These are phyloP conservation scores for Allophyes oxyacanthae DNA, from an alignment of 2,888 invertebrate genomes.

Conservation along the genomic window DNA sequence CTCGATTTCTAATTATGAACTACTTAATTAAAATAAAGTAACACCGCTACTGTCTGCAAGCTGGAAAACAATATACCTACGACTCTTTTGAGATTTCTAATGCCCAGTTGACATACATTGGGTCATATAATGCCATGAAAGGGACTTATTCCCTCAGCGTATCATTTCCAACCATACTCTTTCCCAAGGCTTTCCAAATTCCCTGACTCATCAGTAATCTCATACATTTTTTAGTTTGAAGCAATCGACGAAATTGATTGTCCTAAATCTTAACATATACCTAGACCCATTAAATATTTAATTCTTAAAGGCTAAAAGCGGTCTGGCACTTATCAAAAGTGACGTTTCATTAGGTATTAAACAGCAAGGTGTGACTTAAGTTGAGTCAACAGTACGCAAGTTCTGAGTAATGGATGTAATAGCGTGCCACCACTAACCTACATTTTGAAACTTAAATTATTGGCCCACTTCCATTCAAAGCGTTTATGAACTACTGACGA, in stretches of 20 bases:
- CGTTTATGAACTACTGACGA: slow-evolving; percentile 69
- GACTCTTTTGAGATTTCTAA: too few species aligned
- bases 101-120: too few species aligned
- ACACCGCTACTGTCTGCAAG: too few species aligned
- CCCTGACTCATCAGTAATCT: neutral
- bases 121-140: too few species aligned
- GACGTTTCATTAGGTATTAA: slow-evolving; percentile 41
- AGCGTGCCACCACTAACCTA: slow-evolving; percentile 84
- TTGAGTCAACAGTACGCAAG: slow-evolving; percentile 29
- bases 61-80: too few species aligned
- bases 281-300: slow-evolving; percentile 39
- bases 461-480: slow-evolving; percentile 77
- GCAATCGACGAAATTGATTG: slow-evolving; percentile 22
- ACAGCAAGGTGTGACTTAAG: slow-evolving; percentile 16
- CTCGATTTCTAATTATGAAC: slow-evolving; percentile 1
- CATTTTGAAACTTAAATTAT: slow-evolving; percentile 79
- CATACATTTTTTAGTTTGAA: slow-evolving; percentile 9
- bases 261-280: slow-evolving; percentile 16
- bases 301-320: slow-evolving; percentile 30
- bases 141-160: too few species aligned
- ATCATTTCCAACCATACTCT: neutral
- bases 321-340: slow-evolving; percentile 28
- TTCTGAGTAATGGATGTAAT: slow-evolving; percentile 65
- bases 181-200: slow-evolving; percentile 5
- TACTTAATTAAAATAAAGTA: too few species aligned